Conservation (phyloP, 2,113 vertebrate species). For the Hyla sarda region DNA sequence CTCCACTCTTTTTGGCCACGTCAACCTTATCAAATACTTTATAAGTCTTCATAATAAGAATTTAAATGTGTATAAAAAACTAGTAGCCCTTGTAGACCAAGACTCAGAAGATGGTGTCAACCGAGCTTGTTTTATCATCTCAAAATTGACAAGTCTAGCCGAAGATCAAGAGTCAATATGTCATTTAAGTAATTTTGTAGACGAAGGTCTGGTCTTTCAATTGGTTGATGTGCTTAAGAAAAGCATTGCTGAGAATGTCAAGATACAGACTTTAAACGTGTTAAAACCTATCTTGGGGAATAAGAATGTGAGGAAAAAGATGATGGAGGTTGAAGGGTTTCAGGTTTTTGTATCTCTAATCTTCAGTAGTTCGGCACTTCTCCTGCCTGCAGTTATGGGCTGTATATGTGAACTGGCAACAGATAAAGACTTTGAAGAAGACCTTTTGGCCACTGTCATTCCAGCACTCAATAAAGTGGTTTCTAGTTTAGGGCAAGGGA, state of each 20-base stretch:
- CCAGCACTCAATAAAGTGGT: conserved; percentile 8
- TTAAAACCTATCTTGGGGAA: conserved; percentile 22
- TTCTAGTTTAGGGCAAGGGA: not conserved
- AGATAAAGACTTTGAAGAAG: conserved; percentile 30
- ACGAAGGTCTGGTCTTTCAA: not conserved
- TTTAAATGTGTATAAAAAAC: conserved; percentile 36
- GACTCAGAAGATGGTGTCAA: not conserved
- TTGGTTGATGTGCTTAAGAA: conserved; percentile 22
- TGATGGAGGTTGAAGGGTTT: conserved; percentile 24
- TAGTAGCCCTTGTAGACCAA: conserved; percentile 3
- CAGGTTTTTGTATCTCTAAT: conserved; percentile 13
- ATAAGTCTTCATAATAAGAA: not conserved
- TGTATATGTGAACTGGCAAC: not conserved
- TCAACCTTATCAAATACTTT: conserved; percentile 32
- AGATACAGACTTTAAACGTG: conserved; percentile 13
- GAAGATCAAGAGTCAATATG: not conserved
- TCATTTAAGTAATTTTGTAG: conserved; percentile 7
- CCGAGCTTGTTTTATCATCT: conserved; percentile 6
- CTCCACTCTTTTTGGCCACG: not conserved
- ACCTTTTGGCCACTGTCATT: not conserved
- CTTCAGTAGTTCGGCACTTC: not conserved
- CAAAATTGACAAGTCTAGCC: not conserved
- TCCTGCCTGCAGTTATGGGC: not conserved
- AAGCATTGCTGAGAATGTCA: not conserved
- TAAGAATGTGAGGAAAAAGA: not conserved